A percentile compares a stretch with the other conserved stretches of the same genome.
These are phyloP conservation scores for Rhagophthalmus giganteus DNA, from an alignment of 2,888 invertebrate genomes.

Conservation along the genomic window DNA sequence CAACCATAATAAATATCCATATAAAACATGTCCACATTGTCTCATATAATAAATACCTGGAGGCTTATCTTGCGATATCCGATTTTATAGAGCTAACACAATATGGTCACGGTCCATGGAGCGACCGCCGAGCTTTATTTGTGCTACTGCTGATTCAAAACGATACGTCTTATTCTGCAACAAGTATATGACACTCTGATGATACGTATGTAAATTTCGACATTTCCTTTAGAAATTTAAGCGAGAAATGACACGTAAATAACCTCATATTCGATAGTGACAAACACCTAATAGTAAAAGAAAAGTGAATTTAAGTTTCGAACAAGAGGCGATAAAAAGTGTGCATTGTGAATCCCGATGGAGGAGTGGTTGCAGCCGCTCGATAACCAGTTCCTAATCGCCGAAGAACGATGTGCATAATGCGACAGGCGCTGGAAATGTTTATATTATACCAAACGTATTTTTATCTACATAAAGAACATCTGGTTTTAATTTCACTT, in stretches of 20 bases:
- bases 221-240: slow-evolving; percentile 12
- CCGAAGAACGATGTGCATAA: slow-evolving; percentile 49
- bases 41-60: slow-evolving; percentile 22
- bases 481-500: no score
- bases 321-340: no score
- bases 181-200: no score
- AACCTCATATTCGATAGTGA: slow-evolving; percentile 10
- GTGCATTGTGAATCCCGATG: slow-evolving; percentile 37
- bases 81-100: slow-evolving; percentile 31
- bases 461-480: no score
- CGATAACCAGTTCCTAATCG: slow-evolving; percentile 54
- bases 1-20: slow-evolving; percentile 28
- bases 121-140: slow-evolving; percentile 17
- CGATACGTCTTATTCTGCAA: slow-evolving; percentile 9
- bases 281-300: no score
- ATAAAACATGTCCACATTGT: slow-evolving; percentile 28
- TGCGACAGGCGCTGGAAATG: slow-evolving; percentile 50
- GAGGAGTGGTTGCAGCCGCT: slow-evolving; percentile 46
- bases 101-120: slow-evolving; percentile 30
- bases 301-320: no score
- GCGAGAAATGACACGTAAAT: slow-evolving; percentile 13
- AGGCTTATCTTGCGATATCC: slow-evolving; percentile 24
- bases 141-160: slow-evolving; percentile 10
- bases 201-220: slow-evolving; percentile 11
- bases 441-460: no score